Evolutionary conservation across 2,888 invertebrate species (phyloP).

Genomic region (Pecten maximus): DNA sequence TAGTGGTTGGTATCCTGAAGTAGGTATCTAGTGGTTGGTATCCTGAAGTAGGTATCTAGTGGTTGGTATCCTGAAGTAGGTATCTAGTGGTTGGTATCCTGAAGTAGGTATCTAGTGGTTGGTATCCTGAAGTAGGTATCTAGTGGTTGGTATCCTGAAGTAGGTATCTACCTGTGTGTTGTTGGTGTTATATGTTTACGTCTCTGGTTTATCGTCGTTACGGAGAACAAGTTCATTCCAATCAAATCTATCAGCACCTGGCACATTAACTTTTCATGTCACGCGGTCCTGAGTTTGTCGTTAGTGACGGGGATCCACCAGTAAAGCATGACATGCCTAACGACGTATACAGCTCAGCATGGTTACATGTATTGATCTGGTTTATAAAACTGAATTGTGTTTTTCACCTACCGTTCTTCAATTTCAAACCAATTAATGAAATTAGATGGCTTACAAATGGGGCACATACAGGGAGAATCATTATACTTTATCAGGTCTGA

Average conservation of each 20-base stretch:
- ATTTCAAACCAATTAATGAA: constrained; percentile 18
- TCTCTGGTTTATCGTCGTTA: background rate
- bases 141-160: no score
- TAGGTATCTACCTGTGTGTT: no score
- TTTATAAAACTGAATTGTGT: background rate
- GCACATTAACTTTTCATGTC: background rate
- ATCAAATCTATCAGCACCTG: background rate
- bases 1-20: no score
- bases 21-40: no score
- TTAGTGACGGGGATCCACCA: background rate
- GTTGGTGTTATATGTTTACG: no score
- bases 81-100: no score
- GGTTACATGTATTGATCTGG: background rate
- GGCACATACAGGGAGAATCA: background rate
- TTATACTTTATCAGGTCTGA: no score
- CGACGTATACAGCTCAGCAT: background rate
- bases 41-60: no score
- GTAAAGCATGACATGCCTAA: background rate
- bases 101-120: no score
- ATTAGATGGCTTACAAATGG: background rate
- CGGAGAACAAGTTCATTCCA: background rate
- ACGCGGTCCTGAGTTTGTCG: background rate
- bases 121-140: no score
- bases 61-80: no score
- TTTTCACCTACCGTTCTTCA: background rate